phyloP scores from a whole-genome alignment of 2,888 invertebrate genomes.

The Philopedon plagiatum region DNA sequence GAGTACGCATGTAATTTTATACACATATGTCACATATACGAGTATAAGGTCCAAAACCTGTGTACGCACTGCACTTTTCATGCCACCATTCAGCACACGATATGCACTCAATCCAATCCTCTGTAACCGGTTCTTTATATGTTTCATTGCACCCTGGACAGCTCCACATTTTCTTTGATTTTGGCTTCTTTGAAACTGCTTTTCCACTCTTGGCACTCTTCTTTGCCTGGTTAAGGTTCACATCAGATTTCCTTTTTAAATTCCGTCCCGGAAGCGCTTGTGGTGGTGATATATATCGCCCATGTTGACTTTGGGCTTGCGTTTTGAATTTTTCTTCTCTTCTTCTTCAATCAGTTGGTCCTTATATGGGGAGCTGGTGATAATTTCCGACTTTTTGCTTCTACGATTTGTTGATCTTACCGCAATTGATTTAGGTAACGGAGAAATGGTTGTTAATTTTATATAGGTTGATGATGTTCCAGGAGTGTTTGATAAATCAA shows the following conservation, averaged over 20 bases:
- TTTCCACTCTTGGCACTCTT: not conserved
- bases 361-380: not conserved
- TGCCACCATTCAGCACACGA: not conserved
- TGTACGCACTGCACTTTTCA: not conserved
- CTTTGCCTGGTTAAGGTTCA: not conserved
- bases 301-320: not conserved
- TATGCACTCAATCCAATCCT: not conserved
- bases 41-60: not conserved
- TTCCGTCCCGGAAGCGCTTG: not conserved
- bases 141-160: slow-evolving; percentile 8
- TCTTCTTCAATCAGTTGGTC: not conserved
- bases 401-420: not conserved
- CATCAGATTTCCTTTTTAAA: not conserved
- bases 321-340: not conserved
- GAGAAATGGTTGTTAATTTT: not conserved
- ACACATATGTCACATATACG: not conserved
- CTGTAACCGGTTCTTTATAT: not conserved
- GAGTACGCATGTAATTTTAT: not conserved
- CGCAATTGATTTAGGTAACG: not conserved
- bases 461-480: not conserved
- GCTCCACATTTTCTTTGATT: not conserved
- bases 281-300: not conserved
- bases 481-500: not conserved
- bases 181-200: not conserved
- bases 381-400: slow-evolving; percentile 7